phyloP scores from a whole-genome alignment of 1,140 invertebrate species.

The Vollenhovia emeryi region DNA sequence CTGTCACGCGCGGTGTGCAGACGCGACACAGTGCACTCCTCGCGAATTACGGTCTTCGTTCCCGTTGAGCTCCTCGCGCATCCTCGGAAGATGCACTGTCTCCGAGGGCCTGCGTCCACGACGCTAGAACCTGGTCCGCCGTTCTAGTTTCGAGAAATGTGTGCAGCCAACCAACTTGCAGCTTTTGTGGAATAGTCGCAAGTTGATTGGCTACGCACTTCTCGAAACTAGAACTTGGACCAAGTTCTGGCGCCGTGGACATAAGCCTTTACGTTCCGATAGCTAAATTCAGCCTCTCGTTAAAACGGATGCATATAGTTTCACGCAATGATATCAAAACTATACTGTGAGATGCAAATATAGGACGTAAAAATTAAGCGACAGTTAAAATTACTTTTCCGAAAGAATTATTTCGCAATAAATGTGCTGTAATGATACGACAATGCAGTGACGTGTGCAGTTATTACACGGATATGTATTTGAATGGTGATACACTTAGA shows the following conservation, averaged over 20 bases:
- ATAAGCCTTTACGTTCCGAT: not conserved
- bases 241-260: no score
- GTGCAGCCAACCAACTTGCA: no score
- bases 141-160: no score
- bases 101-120: no score
- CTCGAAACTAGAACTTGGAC: no score
- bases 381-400: not conserved
- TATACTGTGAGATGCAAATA: not conserved
- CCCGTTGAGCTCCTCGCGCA: not conserved
- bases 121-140: no score
- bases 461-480: not conserved
- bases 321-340: not conserved
- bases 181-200: no score
- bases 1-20: not conserved
- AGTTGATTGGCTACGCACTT: no score
- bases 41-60: constrained; percentile 9
- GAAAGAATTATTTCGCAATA: not conserved
- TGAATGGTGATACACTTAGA: not conserved
- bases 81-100: not conserved
- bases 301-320: not conserved
- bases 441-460: not conserved
- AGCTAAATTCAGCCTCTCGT: not conserved
- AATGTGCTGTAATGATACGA: not conserved
- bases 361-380: not conserved
- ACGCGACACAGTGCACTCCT: constrained; percentile 27